Evolutionary conservation across 2,797 vertebrate species (phyloP).

Genomic region (Iguana delicatissima): DNA sequence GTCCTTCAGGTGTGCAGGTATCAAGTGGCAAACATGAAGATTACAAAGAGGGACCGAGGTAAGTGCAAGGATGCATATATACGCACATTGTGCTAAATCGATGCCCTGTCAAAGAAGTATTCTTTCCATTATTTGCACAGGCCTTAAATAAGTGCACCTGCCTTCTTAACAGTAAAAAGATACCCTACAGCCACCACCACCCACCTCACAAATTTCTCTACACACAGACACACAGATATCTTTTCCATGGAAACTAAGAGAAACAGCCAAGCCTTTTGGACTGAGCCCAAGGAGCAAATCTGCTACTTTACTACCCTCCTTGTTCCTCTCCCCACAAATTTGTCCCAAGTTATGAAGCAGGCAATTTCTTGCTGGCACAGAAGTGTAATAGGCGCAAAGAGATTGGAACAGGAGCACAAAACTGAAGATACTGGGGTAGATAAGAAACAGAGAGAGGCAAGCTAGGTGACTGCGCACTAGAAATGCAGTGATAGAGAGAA

Average conservation of each 20-base stretch:
- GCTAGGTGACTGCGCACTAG: no score
- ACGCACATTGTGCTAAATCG: not conserved
- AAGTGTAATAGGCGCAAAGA: not conserved
- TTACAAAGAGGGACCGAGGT: not conserved
- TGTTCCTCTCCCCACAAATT: not conserved
- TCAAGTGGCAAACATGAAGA: not conserved
- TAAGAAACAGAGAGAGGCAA: not conserved
- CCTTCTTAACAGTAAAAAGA: not conserved
- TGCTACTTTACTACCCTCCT: not conserved
- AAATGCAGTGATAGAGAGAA: not conserved
- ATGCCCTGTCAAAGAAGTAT: not conserved
- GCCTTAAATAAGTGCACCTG: not conserved
- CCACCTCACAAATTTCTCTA: conserved; percentile 22
- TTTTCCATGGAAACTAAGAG: not conserved
- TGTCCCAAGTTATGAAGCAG: not conserved
- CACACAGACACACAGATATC: not conserved
- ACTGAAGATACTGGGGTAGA: not conserved
- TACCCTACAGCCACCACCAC: not conserved
- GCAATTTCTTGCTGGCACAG: not conserved
- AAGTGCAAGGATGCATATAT: not conserved
- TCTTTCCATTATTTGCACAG: not conserved
- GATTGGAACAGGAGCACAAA: not conserved
- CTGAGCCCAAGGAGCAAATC: conserved; percentile 5
- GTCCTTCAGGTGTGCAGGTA: not conserved
- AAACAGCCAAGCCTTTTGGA: not conserved